phyloP scores from a whole-genome alignment of 2,888 invertebrate genomes.

The Acleris literana region DNA sequence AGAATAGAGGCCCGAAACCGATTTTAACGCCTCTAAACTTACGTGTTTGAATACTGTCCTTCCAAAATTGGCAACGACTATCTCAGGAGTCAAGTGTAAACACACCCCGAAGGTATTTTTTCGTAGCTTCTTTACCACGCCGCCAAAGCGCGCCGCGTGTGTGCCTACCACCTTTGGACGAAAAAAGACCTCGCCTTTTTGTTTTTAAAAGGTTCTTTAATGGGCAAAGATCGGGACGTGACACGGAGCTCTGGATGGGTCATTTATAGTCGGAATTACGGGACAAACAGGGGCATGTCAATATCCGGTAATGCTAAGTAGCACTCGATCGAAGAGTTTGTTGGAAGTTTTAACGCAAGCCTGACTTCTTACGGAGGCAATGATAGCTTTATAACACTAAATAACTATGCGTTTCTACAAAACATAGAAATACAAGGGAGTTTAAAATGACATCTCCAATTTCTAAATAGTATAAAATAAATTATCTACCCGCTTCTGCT shows the following conservation, averaged over 20 bases:
- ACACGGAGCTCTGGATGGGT: conserved; percentile 26
- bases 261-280: conserved; percentile 33
- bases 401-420: too few relatives aligned
- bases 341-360: neutral
- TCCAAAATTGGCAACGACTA: conserved; percentile 3
- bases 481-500: too few relatives aligned
- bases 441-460: too few relatives aligned
- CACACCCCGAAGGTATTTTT: conserved; percentile 16
- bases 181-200: conserved; percentile 34
- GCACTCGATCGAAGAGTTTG: conserved; percentile 15
- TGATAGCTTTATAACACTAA: too few relatives aligned
- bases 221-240: conserved; percentile 31
- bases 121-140: conserved; percentile 24
- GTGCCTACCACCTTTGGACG: conserved; percentile 31
- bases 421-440: too few relatives aligned
- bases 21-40: neutral
- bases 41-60: neutral
- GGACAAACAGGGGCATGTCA: conserved; percentile 28
- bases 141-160: conserved; percentile 37
- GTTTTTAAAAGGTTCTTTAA: conserved; percentile 38
- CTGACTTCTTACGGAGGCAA: too few relatives aligned
- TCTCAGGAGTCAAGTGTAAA: conserved; percentile 2
- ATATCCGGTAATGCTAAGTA: conserved; percentile 28
- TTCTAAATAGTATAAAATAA: too few relatives aligned
- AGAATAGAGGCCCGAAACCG: too few relatives aligned